phyloP scores from a whole-genome alignment of 2,888 invertebrate genomes.

The Hecatera dysodea region DNA sequence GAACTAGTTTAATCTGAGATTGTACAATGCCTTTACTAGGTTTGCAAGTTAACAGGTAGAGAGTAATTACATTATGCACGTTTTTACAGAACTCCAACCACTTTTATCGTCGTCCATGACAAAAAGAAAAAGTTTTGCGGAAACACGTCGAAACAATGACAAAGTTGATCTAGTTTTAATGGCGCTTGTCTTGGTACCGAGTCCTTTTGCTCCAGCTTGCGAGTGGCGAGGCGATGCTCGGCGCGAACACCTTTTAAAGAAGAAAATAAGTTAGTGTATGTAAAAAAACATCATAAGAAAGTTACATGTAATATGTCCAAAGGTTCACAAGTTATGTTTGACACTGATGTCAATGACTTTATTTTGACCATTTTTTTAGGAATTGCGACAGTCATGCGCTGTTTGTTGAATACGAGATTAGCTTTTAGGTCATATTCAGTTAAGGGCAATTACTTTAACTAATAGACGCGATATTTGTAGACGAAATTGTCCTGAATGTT shows the following conservation, averaged over 20 bases:
- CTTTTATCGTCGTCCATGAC: no score
- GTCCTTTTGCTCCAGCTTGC: no score
- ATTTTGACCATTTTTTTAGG: conserved; percentile 42
- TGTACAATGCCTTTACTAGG: no score
- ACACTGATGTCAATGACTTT: conserved; percentile 44
- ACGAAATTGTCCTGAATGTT: background rate
- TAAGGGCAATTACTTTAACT: background rate
- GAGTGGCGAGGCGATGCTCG: no score
- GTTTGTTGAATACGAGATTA: conserved; percentile 54
- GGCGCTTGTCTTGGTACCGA: no score
- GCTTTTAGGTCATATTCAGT: conserved; percentile 1
- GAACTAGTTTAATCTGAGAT: no score
- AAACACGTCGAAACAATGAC: no score
- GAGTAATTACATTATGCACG: no score
- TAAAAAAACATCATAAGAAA: conserved; percentile 49
- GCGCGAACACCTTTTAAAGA: background rate
- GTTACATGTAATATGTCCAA: conserved; percentile 18
- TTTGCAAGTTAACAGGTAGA: no score
- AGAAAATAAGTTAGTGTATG: conserved; percentile 17
- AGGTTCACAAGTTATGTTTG: conserved; percentile 29
- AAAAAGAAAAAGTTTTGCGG: no score
- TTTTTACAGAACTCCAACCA: no score
- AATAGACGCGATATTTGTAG: background rate
- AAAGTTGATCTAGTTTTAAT: no score
- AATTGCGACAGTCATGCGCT: conserved; percentile 37